Percentiles rank a stretch among this genome's conserved stretches.
These are phyloP conservation scores for Phenganax marumi DNA, from an alignment of 92 coral and sea anemone genomes.

Conservation along the genomic window DNA sequence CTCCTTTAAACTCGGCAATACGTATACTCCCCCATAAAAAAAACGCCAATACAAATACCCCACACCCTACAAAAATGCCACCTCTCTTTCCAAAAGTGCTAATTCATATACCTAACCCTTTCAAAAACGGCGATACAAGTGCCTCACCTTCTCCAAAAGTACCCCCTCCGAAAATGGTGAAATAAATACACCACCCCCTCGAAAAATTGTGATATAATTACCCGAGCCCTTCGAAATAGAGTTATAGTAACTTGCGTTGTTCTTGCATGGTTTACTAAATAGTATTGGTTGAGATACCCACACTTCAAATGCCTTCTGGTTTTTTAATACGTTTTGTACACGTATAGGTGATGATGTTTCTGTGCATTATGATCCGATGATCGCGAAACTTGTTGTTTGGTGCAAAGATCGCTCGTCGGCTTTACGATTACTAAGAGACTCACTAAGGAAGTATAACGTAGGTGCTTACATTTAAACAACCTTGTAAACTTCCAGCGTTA, in stretches of 20 bases:
- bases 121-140: too few relatives aligned
- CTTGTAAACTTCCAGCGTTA: neutral
- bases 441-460: conserved; percentile 73
- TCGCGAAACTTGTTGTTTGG: conserved; percentile 99
- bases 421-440: conserved; percentile 68
- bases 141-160: too few relatives aligned
- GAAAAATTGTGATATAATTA: too few relatives aligned
- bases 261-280: neutral
- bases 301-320: neutral
- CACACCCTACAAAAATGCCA: too few relatives aligned
- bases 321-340: neutral
- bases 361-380: conserved; percentile 98
- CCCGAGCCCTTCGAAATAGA: too few relatives aligned
- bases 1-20: too few relatives aligned
- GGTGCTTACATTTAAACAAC: conserved; percentile 4
- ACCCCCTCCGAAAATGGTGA: too few relatives aligned
- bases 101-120: too few relatives aligned
- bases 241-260: neutral
- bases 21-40: too few relatives aligned
- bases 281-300: neutral
- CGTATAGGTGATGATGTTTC: conserved; percentile 88
- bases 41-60: too few relatives aligned
- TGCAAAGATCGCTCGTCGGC: conserved; percentile 84
- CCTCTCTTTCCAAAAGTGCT: too few relatives aligned
- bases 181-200: too few relatives aligned